Evolutionary conservation across 2,113 vertebrate species (phyloP).

Genomic region (Monarcha castaneiventris): DNA sequence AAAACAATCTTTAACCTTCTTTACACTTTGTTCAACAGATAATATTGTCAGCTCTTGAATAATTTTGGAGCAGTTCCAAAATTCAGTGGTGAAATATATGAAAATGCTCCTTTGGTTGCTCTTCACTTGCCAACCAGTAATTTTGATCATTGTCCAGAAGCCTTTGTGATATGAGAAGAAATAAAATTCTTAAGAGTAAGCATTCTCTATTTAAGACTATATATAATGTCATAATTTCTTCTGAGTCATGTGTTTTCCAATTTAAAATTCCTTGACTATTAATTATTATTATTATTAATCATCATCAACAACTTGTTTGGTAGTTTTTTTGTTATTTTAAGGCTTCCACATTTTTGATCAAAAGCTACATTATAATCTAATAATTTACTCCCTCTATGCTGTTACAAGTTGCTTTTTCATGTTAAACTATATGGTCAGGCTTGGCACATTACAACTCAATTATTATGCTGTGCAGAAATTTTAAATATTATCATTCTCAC

Average conservation of each 20-base stretch:
- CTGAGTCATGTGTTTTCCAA: not conserved
- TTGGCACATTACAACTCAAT: not conserved
- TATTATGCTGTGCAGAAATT: not conserved
- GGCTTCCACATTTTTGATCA: not conserved
- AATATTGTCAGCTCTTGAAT: not conserved
- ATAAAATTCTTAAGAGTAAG: not conserved
- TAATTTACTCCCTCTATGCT: not conserved
- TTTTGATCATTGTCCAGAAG: not conserved
- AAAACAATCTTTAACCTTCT: not conserved
- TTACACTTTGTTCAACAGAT: not conserved
- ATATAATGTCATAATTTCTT: not conserved
- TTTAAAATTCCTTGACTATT: not conserved
- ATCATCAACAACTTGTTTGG: not conserved
- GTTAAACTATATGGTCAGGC: not conserved
- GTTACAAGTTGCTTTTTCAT: not conserved
- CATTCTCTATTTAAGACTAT: not conserved
- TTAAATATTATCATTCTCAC: not conserved
- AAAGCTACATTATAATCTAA: not conserved
- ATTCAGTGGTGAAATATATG: not conserved
- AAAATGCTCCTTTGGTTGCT: not conserved
- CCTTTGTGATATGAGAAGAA: not conserved
- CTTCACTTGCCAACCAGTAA: not conserved
- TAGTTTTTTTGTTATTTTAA: not conserved
- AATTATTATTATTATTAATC: too few relatives aligned
- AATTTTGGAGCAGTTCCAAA: not conserved